Conservation (phyloP, 1,140 invertebrate species). For the Pantala flavescens region DNA sequence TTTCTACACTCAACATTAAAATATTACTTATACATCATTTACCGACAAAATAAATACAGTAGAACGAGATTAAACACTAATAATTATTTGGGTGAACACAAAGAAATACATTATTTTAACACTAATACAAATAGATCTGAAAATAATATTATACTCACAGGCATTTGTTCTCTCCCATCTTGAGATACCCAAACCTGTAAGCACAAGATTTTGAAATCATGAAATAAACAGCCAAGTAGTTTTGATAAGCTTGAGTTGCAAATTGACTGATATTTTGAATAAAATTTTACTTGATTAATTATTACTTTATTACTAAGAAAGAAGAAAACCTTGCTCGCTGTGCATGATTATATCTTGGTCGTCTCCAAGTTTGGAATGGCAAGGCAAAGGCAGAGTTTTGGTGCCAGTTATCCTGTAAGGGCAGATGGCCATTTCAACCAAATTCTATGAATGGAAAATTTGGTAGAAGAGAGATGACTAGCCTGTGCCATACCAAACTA, state of each 20-base stretch:
- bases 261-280: no score
- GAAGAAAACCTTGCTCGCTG: slow-evolving; percentile 31
- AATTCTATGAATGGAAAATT: not conserved
- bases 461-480: slow-evolving; percentile 10
- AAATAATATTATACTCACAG: slow-evolving; percentile 47
- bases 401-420: slow-evolving; percentile 41
- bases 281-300: no score
- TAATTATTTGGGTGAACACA: no score
- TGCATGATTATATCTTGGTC: slow-evolving; percentile 47
- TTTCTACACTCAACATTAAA: no score
- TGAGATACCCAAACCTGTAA: slow-evolving; percentile 63
- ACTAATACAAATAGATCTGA: slow-evolving; percentile 18
- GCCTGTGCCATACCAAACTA: slow-evolving; percentile 44
- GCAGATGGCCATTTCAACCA: slow-evolving; percentile 10
- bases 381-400: slow-evolving; percentile 55
- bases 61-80: no score
- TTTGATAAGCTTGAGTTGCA: no score
- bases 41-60: no score
- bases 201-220: slow-evolving; percentile 31
- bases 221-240: slow-evolving; percentile 14
- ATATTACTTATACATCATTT: no score
- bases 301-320: no score
- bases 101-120: no score
- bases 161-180: slow-evolving; percentile 59
- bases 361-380: slow-evolving; percentile 49